A percentile compares a stretch with the other conserved stretches of the same genome.
Evolutionary conservation across 2,888 invertebrate genomes (phyloP).

Genomic region (Neoitamus cyanurus): DNA sequence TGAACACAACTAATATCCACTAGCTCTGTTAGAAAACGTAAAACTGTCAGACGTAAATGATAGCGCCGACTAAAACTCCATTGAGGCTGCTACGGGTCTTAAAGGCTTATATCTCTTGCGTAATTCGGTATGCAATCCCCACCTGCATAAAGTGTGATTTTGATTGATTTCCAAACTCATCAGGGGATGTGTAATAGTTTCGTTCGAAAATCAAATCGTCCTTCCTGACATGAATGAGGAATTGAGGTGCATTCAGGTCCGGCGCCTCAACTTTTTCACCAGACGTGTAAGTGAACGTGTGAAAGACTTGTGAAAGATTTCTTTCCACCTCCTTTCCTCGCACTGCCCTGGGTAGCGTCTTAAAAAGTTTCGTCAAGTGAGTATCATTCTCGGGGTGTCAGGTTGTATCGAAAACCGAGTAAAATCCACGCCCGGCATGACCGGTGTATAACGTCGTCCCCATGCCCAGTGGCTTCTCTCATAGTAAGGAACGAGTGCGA

Average conservation of each 20-base stretch:
- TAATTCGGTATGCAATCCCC: background rate
- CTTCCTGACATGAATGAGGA: background rate
- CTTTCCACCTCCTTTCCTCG: background rate
- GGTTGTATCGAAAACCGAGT: background rate
- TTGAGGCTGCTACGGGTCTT: background rate
- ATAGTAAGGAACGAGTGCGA: background rate
- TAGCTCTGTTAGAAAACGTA: too few species aligned
- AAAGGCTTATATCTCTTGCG: background rate
- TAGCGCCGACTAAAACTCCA: background rate
- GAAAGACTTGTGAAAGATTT: background rate
- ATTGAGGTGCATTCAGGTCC: background rate
- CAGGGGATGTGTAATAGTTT: background rate
- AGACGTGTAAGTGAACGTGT: background rate
- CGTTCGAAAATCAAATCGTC: background rate
- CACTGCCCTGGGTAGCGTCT: background rate
- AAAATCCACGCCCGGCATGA: background rate
- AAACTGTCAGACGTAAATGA: background rate
- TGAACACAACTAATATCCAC: too few species aligned
- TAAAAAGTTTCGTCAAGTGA: constrained; percentile 14
- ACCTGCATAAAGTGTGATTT: background rate
- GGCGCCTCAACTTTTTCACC: background rate
- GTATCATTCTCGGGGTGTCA: constrained; percentile 12
- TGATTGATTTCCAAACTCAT: background rate
- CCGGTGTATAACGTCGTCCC: background rate
- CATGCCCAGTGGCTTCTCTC: background rate